Conservation (phyloP, 1,140 invertebrate genomes). For the Magallana gigas region DNA sequence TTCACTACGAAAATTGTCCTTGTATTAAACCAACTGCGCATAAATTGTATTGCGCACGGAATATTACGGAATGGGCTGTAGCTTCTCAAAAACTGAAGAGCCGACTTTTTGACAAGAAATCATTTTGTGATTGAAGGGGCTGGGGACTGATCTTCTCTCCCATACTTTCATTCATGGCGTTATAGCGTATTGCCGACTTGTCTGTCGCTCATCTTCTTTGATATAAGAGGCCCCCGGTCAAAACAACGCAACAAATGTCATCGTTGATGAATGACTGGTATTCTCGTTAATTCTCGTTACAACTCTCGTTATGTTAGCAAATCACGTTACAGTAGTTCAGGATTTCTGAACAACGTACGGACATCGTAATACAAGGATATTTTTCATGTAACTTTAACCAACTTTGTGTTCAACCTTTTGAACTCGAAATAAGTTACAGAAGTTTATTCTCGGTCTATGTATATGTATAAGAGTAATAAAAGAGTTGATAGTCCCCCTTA, state of each 20-base stretch:
- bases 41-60: background rate
- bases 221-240: background rate
- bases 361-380: no score
- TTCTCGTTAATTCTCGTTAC: conserved; percentile 26
- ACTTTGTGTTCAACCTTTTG: no score
- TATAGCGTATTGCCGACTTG: conserved; percentile 1
- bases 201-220: conserved; percentile 1
- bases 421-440: no score
- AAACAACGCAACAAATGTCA: conserved; percentile 23
- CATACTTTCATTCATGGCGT: background rate
- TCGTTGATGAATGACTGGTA: background rate
- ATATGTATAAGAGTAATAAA: no score
- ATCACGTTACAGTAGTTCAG: conserved; percentile 14
- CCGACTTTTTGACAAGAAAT: background rate
- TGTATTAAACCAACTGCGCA: background rate
- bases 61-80: background rate
- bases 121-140: background rate
- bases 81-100: background rate
- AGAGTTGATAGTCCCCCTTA: no score
- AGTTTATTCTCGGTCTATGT: no score
- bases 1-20: background rate
- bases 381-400: no score
- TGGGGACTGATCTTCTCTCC: background rate
- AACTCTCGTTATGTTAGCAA: conserved; percentile 23
- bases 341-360: background rate